Evolutionary conservation across 2,888 invertebrate genomes (phyloP).

Genomic region (Rhingia campestris): DNA sequence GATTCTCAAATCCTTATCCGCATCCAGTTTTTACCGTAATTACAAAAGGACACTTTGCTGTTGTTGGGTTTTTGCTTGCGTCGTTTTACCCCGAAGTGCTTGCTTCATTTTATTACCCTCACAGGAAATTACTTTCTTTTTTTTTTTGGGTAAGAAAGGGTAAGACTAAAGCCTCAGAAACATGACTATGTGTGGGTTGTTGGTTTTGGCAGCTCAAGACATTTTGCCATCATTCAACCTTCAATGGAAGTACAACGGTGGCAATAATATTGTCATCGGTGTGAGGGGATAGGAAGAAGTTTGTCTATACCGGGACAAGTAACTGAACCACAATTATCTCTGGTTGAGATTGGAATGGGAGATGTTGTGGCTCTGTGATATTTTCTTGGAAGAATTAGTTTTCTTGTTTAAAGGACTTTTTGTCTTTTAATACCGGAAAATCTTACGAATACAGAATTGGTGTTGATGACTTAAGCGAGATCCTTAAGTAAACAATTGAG

Average conservation of each 20-base stretch:
- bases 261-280: not conserved
- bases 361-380: not conserved
- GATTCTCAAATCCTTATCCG: conserved; percentile 32
- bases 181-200: conserved; percentile 8
- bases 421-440: conserved; percentile 18
- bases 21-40: conserved; percentile 39
- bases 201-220: conserved; percentile 36
- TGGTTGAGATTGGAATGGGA: conserved; percentile 29
- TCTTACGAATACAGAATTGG: conserved; percentile 19
- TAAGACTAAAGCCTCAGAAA: conserved; percentile 12
- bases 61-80: conserved; percentile 19
- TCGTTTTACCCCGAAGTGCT: conserved; percentile 28
- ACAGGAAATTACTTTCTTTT: conserved; percentile 58
- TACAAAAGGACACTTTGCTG: conserved; percentile 38
- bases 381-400: conserved; percentile 22
- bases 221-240: conserved; percentile 28
- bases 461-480: conserved; percentile 24
- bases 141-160: conserved; percentile 41
- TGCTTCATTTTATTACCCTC: conserved; percentile 55
- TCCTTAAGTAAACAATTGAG: conserved; percentile 18
- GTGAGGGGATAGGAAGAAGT: not conserved
- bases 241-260: conserved; percentile 12
- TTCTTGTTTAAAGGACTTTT: conserved; percentile 28
- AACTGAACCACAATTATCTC: conserved; percentile 50
- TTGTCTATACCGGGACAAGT: conserved; percentile 23